phyloP scores from a whole-genome alignment of 1,140 invertebrate species.

The Eurosta solidaginis region DNA sequence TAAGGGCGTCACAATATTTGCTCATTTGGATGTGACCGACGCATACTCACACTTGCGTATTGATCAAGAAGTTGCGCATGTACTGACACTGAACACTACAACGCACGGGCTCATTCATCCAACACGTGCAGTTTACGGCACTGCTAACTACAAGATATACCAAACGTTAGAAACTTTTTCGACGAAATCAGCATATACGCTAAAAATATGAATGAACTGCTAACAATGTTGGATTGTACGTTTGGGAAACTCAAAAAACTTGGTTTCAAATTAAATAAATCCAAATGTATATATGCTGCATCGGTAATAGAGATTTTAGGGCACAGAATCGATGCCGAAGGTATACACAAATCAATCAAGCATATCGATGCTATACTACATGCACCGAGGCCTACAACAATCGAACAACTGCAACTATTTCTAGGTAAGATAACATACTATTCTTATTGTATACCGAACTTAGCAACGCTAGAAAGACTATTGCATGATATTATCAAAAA shows the following conservation, averaged over 20 bases:
- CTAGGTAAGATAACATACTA: conserved; percentile 1
- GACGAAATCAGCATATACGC: too few relatives aligned
- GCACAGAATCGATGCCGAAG: neutral
- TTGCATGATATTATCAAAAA: conserved; percentile 11
- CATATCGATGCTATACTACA: conserved; percentile 3
- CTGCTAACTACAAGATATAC: too few relatives aligned
- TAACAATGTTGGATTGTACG: too few relatives aligned
- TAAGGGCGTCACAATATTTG: too few relatives aligned
- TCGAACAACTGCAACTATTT: neutral
- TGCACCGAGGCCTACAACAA: neutral
- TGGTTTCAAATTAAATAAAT: neutral
- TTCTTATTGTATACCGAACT: neutral
- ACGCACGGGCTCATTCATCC: too few relatives aligned
- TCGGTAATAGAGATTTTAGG: neutral
- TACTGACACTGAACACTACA: too few relatives aligned
- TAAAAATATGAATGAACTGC: too few relatives aligned
- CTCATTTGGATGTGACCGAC: too few relatives aligned
- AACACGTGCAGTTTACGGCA: too few relatives aligned
- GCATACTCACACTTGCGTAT: too few relatives aligned
- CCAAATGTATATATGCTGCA: conserved; percentile 13
- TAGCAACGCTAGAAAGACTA: neutral
- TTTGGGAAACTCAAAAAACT: neutral
- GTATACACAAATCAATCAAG: neutral
- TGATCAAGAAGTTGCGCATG: too few relatives aligned
- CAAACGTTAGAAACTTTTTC: too few relatives aligned